Conservation (phyloP, 2,113 vertebrate genomes). For the Nyctibius bracteatus region DNA sequence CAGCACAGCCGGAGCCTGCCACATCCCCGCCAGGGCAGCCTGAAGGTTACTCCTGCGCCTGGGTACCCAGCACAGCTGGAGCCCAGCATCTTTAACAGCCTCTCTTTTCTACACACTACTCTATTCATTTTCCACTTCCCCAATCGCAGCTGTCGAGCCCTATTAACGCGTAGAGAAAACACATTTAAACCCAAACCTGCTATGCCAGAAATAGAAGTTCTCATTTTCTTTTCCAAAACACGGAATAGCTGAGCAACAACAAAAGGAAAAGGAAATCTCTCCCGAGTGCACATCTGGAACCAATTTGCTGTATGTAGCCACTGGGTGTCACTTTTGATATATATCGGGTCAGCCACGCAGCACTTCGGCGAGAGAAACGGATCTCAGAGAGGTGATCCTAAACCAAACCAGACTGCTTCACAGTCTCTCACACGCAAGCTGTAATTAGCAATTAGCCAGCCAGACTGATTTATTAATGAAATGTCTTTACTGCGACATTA, state of each 20-base stretch:
- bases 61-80: rapidly evolving
- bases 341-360: conserved; percentile 51
- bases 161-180: background rate
- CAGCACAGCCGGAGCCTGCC: background rate
- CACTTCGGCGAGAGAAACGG: background rate
- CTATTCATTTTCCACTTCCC: conserved; percentile 42
- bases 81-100: background rate
- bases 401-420: background rate
- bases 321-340: conserved; percentile 72
- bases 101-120: background rate
- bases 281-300: conserved; percentile 62
- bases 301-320: conserved; percentile 65
- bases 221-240: conserved; percentile 70
- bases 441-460: conserved; percentile 47
- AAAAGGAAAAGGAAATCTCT: conserved; percentile 53
- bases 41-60: background rate
- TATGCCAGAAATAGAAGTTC: conserved; percentile 56
- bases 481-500: background rate
- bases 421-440: background rate
- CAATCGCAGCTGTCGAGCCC: background rate
- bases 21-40: background rate
- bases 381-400: conserved; percentile 50
- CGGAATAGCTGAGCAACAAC: conserved; percentile 48
- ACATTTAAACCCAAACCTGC: conserved; percentile 53
- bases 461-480: background rate